Percentiles rank a stretch among this genome's conserved stretches.
phyloP scores from a whole-genome alignment of 1,140 invertebrate species.

The Eciton burchellii region DNA sequence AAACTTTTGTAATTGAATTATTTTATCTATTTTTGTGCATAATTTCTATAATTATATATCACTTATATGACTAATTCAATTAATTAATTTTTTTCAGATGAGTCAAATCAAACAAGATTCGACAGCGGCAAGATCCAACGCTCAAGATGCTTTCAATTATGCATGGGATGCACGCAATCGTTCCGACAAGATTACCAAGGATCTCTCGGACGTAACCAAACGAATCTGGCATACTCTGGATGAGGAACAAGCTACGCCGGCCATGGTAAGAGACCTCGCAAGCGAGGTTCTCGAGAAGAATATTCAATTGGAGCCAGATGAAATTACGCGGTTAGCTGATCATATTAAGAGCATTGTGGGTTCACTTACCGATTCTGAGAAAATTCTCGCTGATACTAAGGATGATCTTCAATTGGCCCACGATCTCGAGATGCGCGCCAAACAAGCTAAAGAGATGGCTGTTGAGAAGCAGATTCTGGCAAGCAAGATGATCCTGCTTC shows the following conservation, averaged over 20 bases:
- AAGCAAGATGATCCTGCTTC: slow-evolving; percentile 85
- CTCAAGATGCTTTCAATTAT: slow-evolving; percentile 87
- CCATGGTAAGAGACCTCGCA: slow-evolving; percentile 92
- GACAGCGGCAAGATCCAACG: slow-evolving; percentile 86
- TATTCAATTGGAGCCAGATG: slow-evolving; percentile 92
- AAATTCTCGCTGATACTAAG: slow-evolving; percentile 94
- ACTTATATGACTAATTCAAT: not conserved
- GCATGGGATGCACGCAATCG: slow-evolving; percentile 86
- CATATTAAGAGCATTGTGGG: slow-evolving; percentile 94
- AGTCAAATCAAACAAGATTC: slow-evolving; percentile 87
- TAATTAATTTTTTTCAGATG: slow-evolving; percentile 83
- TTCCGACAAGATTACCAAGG: slow-evolving; percentile 86
- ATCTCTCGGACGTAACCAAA: slow-evolving; percentile 87
- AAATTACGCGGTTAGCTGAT: slow-evolving; percentile 93
- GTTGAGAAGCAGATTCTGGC: slow-evolving; percentile 76
- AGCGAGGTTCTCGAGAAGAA: slow-evolving; percentile 90
- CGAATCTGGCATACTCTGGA: slow-evolving; percentile 92
- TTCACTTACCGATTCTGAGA: slow-evolving; percentile 95
- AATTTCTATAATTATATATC: not conserved
- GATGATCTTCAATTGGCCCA: slow-evolving; percentile 91
- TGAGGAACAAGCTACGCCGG: slow-evolving; percentile 91
- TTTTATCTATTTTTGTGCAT: not conserved
- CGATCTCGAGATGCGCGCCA: slow-evolving; percentile 91
- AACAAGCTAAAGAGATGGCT: slow-evolving; percentile 89
- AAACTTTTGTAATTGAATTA: not conserved